phyloP scores from a whole-genome alignment of 2,113 vertebrate species.

The Oreamnos americanus region DNA sequence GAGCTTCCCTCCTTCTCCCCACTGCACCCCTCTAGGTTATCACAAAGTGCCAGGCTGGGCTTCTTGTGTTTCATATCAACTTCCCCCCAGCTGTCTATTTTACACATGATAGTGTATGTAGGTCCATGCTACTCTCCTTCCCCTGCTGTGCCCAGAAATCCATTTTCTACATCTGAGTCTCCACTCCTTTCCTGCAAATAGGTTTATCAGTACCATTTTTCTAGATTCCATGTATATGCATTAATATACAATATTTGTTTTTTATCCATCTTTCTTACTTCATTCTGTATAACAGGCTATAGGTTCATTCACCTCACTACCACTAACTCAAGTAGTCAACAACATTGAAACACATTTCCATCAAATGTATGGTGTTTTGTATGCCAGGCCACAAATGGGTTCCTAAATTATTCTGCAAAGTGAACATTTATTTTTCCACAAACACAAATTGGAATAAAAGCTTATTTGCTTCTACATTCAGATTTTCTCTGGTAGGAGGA shows the following conservation, averaged over 20 bases:
- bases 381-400: not conserved
- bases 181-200: not conserved
- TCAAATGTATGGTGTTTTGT: not conserved
- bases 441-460: not conserved
- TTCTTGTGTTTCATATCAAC: not conserved
- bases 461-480: not conserved
- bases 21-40: not conserved
- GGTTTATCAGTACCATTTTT: not conserved
- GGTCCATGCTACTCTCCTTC: not conserved
- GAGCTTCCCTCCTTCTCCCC: not conserved
- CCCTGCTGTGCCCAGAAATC: not conserved
- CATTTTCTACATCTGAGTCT: not conserved
- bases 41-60: not conserved
- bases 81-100: not conserved
- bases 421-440: not conserved
- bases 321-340: not conserved
- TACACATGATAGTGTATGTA: not conserved
- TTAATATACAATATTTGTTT: not conserved
- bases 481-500: not conserved
- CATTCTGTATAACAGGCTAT: not conserved
- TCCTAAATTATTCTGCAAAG: not conserved
- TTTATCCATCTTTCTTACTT: not conserved
- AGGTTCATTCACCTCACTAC: not conserved
- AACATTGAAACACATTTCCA: not conserved
- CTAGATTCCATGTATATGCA: not conserved